phyloP scores from a whole-genome alignment of 2,888 invertebrate genomes.

The Branchipolynoe longqiensis region DNA sequence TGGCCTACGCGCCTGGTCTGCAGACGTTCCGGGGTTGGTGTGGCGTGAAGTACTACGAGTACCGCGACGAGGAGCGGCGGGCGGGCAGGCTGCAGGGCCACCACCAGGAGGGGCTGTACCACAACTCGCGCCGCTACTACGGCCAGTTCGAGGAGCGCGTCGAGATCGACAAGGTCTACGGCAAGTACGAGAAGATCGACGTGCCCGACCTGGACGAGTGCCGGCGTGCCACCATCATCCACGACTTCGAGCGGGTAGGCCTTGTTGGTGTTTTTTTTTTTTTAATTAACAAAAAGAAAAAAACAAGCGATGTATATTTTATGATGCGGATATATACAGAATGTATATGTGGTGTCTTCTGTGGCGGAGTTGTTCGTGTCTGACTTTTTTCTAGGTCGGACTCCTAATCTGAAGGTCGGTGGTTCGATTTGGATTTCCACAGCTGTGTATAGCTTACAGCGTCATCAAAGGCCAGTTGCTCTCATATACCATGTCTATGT shows the following conservation, averaged over 20 bases:
- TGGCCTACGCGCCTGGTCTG: not conserved
- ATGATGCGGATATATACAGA: too few relatives aligned
- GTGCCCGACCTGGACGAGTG: conserved; percentile 89
- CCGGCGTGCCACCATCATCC: conserved; percentile 91
- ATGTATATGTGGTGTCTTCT: too few relatives aligned
- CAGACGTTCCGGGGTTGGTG: conserved; percentile 63
- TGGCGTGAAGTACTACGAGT: conserved; percentile 62
- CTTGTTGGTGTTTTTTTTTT: too few relatives aligned
- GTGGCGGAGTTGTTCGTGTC: too few relatives aligned
- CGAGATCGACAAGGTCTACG: conserved; percentile 87
- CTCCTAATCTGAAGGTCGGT: too few relatives aligned
- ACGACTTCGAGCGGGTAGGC: conserved; percentile 91
- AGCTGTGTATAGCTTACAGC: too few relatives aligned
- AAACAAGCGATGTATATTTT: too few relatives aligned
- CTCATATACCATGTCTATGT: too few relatives aligned
- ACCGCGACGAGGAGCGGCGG: conserved; percentile 63
- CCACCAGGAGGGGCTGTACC: conserved; percentile 21
- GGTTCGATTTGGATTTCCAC: too few relatives aligned
- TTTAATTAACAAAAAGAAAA: too few relatives aligned
- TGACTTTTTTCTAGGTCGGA: too few relatives aligned
- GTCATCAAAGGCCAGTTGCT: too few relatives aligned
- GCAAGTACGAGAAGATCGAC: conserved; percentile 91
- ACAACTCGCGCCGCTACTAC: conserved; percentile 54
- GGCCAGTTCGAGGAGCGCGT: conserved; percentile 89
- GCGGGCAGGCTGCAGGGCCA: not conserved